Evolutionary conservation across 2,797 vertebrate genomes (phyloP).

Genomic region (Odontamblyopus lacepedii): DNA sequence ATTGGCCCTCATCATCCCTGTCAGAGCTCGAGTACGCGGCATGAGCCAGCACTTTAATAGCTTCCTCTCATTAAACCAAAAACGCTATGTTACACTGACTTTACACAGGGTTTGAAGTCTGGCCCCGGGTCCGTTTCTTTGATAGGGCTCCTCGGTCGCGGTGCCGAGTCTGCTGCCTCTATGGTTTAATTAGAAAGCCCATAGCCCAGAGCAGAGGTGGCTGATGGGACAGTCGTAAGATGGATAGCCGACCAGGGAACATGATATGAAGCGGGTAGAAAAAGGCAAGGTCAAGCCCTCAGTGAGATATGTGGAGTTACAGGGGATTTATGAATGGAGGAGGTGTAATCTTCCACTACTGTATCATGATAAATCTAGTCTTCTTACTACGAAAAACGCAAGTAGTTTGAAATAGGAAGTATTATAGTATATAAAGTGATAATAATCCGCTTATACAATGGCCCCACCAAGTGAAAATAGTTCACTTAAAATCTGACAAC

Average conservation of each 20-base stretch:
- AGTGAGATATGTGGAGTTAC: conserved; percentile 3
- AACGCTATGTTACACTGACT: conserved; percentile 42
- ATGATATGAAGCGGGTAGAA: conserved; percentile 16
- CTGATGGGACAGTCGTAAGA: conserved; percentile 1
- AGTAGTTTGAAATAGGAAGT: too few species aligned
- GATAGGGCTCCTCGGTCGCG: conserved; percentile 43
- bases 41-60: conserved; percentile 53
- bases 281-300: conserved; percentile 15
- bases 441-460: too few species aligned
- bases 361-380: conserved; percentile 2
- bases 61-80: conserved; percentile 69
- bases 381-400: not conserved
- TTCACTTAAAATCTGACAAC: too few species aligned
- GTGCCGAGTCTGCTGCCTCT: conserved; percentile 44
- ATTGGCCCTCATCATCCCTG: conserved; percentile 11
- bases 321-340: not conserved
- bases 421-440: too few species aligned
- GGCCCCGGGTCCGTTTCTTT: conserved; percentile 55
- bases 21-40: conserved; percentile 44
- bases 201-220: conserved; percentile 20
- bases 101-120: conserved; percentile 58
- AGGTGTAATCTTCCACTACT: not conserved
- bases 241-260: conserved; percentile 9
- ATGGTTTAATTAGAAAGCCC: conserved; percentile 68
- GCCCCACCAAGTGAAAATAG: too few species aligned